These are phyloP conservation scores for Aphelinus atriplicis DNA, from an alignment of 1,140 invertebrate species.

Conservation along the genomic window DNA sequence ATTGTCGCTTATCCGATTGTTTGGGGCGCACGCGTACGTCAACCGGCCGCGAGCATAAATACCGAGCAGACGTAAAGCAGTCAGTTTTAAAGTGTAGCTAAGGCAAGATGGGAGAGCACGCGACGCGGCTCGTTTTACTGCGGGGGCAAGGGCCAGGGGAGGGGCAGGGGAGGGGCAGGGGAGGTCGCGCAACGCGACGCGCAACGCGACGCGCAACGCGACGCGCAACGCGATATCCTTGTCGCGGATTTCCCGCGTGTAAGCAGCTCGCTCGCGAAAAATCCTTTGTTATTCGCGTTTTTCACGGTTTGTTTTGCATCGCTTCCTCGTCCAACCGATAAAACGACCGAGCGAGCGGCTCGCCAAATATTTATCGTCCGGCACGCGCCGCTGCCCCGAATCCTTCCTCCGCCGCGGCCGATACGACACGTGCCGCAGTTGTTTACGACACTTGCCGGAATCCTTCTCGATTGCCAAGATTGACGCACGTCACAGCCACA, in stretches of 20 bases:
- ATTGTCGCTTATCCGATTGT: conserved; percentile 2
- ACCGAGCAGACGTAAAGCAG: conserved; percentile 5
- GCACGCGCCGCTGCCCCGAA: background rate
- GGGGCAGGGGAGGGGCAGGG: too few relatives aligned
- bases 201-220: too few relatives aligned
- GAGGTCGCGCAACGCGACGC: too few relatives aligned
- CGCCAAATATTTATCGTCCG: conserved; percentile 7
- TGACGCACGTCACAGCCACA: too few relatives aligned
- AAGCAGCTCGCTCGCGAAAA: background rate
- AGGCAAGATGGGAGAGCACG: conserved; percentile 14
- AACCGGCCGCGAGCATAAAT: conserved; percentile 5
- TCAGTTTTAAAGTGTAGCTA: conserved; percentile 8
- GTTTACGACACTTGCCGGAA: too few relatives aligned
- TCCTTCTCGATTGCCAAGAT: too few relatives aligned
- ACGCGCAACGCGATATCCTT: conserved; percentile 23
- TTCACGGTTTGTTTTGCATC: background rate
- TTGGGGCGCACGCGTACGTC: background rate
- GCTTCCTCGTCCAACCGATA: too few relatives aligned
- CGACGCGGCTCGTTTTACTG: conserved; percentile 11
- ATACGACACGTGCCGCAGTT: too few relatives aligned
- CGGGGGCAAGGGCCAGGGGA: too few relatives aligned
- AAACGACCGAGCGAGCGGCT: background rate
- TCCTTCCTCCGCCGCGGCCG: background rate
- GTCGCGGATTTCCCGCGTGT: conserved; percentile 8
- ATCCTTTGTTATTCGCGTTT: conserved; percentile 18